Evolutionary conservation across 2,113 vertebrate genomes (phyloP), one percentile per base, ranked within the genome.

Genomic region (Hepsetus odoe): DNA sequence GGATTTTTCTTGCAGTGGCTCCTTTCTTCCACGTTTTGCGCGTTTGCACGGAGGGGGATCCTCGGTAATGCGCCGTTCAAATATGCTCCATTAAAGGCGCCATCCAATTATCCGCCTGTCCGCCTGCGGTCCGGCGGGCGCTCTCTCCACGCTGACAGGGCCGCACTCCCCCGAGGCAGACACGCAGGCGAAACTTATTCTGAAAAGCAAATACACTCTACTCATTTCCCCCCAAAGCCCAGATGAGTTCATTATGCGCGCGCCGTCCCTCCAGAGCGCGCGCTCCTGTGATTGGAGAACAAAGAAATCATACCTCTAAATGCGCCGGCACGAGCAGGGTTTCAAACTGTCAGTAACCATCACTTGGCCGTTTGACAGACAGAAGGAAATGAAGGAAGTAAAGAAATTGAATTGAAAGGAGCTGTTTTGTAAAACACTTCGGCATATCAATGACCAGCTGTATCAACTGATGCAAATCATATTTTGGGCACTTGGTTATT

Each of bases 291-390:
- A 65, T 64, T 9, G 66, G 61, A 82, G 68, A 82, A 65, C n/a
- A 8, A 74, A 13, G 91, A 88, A 91, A 90, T 85, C 85, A 83
- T 69, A 76, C 75, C 59, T 83, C 82, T 87, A 86, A 86, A 66
- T 72, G 74, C 78, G 79, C 90, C 88, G 89, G 90, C 92, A 90
- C 73, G 70, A 88, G 80, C 80, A 90, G 88, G 91, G 89, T 64
- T 76, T 90, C 88, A 90, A 84, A 65, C 4, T 78, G 82, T 79
- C 82, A 74, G 53, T 79, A 81, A 46, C 22, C 20, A 64, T 59
- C 62, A 44, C 70, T 24, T 58, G 20, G n/a, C 22, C 18, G 18
- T 12, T 38, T 80, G 59, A 61, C 58, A 42, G 49, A 80, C 24
- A 35, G 59, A 30, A 33, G 26, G 1, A 66, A 75, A 72, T 71